These are phyloP conservation scores for Mimachlamys varia DNA, from an alignment of 2,888 invertebrate species.

Conservation along the genomic window DNA sequence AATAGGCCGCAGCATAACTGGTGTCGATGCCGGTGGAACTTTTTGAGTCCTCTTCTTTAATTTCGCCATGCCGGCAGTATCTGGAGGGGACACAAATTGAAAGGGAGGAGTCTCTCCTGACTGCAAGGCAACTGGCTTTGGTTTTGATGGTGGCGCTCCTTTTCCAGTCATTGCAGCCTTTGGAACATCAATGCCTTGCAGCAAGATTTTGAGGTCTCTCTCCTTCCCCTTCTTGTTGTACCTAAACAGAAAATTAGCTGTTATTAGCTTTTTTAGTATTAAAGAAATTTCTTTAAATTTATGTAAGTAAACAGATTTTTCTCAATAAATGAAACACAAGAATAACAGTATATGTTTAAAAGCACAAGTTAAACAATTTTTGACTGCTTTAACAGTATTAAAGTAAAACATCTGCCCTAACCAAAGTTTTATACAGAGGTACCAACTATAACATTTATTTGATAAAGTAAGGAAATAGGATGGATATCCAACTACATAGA, in stretches of 20 bases:
- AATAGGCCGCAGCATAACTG: background rate
- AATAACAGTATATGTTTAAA: too few relatives aligned
- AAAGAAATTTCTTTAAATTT: too few relatives aligned
- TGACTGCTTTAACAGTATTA: too few relatives aligned
- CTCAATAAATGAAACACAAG: too few relatives aligned
- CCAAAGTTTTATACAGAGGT: too few relatives aligned
- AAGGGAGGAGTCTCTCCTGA: background rate
- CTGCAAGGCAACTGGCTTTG: background rate
- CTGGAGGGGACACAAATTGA: background rate
- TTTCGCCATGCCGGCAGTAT: slow-evolving; percentile 36
- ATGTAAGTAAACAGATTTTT: background rate
- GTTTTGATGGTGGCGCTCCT: background rate
- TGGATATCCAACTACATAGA: too few relatives aligned
- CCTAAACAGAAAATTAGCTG: background rate
- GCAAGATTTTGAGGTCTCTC: background rate
- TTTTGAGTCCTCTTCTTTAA: background rate
- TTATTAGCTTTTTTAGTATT: background rate
- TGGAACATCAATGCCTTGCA: background rate
- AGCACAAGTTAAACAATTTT: too few relatives aligned
- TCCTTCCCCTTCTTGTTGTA: slow-evolving; percentile 37
- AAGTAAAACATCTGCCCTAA: too few relatives aligned
- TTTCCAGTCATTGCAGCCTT: background rate
- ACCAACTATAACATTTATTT: too few relatives aligned
- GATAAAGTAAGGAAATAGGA: too few relatives aligned
- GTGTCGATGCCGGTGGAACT: background rate